Conservation (phyloP, 2,797 vertebrate genomes). For the Molossus molossus region DNA sequence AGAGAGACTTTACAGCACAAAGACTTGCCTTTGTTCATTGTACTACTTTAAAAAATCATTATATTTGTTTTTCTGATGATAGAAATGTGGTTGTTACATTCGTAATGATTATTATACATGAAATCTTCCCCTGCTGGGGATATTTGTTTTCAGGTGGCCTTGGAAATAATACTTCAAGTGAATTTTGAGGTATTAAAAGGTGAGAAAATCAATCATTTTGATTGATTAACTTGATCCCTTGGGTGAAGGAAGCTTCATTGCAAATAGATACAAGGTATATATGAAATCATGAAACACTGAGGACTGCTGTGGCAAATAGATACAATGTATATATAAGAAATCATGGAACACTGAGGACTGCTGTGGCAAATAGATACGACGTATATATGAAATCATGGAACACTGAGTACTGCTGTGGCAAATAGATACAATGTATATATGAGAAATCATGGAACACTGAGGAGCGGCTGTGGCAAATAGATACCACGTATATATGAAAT, state of each 20-base stretch:
- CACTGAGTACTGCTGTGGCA: background rate
- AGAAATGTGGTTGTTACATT: constrained; percentile 6
- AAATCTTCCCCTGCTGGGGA: background rate
- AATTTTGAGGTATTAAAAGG: constrained; percentile 24
- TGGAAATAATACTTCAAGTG: background rate
- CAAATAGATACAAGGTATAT: background rate
- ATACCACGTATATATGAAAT: background rate
- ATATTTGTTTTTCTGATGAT: constrained; percentile 47
- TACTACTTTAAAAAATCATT: background rate
- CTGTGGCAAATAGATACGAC: background rate
- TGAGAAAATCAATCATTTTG: background rate
- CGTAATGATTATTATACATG: background rate
- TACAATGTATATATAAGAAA: background rate
- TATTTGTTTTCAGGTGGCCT: background rate
- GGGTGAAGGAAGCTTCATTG: background rate
- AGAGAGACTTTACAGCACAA: background rate
- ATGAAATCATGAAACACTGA: background rate
- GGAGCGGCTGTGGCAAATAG: background rate
- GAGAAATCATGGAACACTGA: background rate
- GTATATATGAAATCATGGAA: background rate
- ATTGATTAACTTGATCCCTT: background rate
- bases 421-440: background rate
- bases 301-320: background rate
- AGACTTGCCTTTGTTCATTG: background rate
- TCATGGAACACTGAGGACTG: background rate